Base-by-base conservation (phyloP, 1,140 invertebrate species). In the Archivesica marissinica region DNA sequence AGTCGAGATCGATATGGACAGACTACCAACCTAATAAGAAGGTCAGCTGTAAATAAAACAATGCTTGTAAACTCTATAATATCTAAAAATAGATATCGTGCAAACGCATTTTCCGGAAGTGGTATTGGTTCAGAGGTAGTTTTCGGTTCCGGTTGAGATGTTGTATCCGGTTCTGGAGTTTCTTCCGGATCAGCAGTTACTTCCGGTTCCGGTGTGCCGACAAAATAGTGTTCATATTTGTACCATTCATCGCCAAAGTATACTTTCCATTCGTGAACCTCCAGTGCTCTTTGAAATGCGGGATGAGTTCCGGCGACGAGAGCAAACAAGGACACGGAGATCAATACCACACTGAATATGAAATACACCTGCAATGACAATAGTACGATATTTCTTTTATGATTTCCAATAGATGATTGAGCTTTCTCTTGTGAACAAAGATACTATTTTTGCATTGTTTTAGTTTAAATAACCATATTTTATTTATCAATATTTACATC, bases 281-380 rank as follows among this genome's bases (percentile, higher is more conserved):
- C 56, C 15, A 81, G 47, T 13, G 56, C 23, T 38, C 79, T 39
- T 44, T 81, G 79, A 52, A 81, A 81, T 1, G 41, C 17, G 15
- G n/a, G 64, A 25, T 81, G 79, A 25, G 79, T 81, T 38, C 64
- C 79, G 1, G 79, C 79, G 25, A 81, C 30, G 1, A 81, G 79
- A n/a, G 79, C 66, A 39, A 72, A 70, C 56, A 81, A 17, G 7
- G 79, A 81, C 9, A 72, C 13, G 0, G 66, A 28, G 2, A 81
- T 56, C 17, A 81, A 0, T 2, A 81, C 2, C 3, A 47, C 39
- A 28, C 20, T 41, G 0, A 81, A 15, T 6, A 54, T 30, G 33
- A 81, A 81, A 25, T 81, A 81, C 2, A 70, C 33, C 79, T 81
- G 79, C 38, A 81, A 81, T 64, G 28, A 11, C 25, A 76, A n/a